Evolutionary conservation across 2,797 vertebrate species (phyloP).

Genomic region (Chrysocyon brachyurus): DNA sequence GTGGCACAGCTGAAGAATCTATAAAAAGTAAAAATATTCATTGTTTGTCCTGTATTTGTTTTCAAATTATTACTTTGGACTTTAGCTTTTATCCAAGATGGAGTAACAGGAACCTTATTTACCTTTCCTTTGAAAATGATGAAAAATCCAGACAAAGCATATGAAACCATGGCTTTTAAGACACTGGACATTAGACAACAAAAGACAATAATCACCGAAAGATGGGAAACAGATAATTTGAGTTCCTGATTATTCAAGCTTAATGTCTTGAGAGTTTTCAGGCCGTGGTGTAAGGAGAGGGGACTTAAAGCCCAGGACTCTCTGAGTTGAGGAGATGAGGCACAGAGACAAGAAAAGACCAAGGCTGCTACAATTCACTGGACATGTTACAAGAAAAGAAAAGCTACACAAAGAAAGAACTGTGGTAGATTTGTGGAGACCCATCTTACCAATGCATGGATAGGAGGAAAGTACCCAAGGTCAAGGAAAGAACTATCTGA

Average conservation of each 20-base stretch:
- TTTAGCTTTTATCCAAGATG: neutral
- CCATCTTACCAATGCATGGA: neutral
- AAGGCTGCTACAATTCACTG: neutral
- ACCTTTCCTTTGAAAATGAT: neutral
- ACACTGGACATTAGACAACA: neutral
- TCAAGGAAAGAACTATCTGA: neutral
- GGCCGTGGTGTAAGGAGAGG: too few species aligned
- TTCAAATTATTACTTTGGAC: neutral
- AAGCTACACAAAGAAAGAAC: neutral
- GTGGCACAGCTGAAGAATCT: neutral
- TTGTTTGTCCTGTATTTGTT: neutral
- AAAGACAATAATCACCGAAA: neutral
- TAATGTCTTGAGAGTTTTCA: neutral
- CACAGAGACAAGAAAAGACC: neutral
- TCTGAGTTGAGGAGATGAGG: neutral
- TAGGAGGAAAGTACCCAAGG: neutral
- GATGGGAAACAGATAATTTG: neutral
- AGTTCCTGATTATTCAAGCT: neutral
- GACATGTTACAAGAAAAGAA: neutral
- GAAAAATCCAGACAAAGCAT: neutral
- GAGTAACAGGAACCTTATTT: neutral
- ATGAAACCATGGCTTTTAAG: neutral
- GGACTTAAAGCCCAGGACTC: neutral
- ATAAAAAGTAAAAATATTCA: neutral
- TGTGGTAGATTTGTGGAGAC: neutral